Conservation (phyloP, 2,113 vertebrate genomes). For the Empidonax alnorum region DNA sequence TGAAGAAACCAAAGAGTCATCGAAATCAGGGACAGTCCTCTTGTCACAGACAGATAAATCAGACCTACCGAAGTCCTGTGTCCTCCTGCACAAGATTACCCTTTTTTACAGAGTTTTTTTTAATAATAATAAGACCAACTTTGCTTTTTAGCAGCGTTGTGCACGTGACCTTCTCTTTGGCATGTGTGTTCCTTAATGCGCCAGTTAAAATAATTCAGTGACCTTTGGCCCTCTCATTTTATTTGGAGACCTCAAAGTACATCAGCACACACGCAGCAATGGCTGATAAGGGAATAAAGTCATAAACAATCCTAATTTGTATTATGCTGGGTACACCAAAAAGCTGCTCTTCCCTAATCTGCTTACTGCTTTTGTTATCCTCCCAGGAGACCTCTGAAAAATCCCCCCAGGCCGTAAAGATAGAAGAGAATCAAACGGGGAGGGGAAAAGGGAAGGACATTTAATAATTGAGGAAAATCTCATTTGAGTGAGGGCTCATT, state of each 20-base stretch:
- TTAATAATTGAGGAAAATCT: constrained; percentile 35
- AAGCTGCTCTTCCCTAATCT: constrained; percentile 46
- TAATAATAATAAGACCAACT: neutral
- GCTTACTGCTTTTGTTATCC: constrained; percentile 49
- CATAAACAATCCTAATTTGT: constrained; percentile 40
- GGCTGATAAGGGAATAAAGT: neutral
- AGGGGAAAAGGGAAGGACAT: neutral
- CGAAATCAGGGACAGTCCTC: neutral
- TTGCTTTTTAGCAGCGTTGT: neutral
- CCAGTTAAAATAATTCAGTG: constrained; percentile 18
- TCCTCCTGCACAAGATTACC: neutral
- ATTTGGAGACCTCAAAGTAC: constrained; percentile 8
- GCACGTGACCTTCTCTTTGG: neutral
- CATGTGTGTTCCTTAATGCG: neutral
- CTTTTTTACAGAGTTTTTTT: neutral
- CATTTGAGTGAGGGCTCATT: constrained; percentile 2
- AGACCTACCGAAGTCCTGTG: neutral
- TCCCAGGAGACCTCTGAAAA: constrained; percentile 25
- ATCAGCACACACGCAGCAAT: neutral
- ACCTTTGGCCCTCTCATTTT: neutral
- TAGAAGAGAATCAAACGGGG: neutral
- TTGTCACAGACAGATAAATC: neutral
- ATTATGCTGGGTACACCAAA: constrained; percentile 16
- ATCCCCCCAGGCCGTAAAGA: constrained; percentile 6
- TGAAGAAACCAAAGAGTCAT: neutral